A percentile compares a stretch with the other conserved stretches of the same genome.
Conservation (phyloP, 2,888 invertebrate species). For the Sepiola atlantica region DNA sequence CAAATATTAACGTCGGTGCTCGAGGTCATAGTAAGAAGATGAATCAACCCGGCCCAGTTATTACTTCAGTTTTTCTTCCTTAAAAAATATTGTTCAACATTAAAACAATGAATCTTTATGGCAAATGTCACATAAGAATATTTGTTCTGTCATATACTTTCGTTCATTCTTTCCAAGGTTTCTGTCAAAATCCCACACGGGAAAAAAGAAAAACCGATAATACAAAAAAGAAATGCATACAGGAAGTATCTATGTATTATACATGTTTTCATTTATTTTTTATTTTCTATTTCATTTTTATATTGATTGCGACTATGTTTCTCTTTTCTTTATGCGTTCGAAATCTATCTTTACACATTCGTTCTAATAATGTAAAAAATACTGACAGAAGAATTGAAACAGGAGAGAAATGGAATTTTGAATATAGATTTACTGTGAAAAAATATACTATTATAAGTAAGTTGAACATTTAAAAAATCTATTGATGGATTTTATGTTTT, state of each 20-base stretch:
- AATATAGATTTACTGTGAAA: background rate
- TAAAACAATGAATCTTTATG: constrained; percentile 6
- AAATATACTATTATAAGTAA: background rate
- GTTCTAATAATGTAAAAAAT: background rate
- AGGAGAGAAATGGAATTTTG: background rate
- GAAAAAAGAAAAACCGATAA: background rate
- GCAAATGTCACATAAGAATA: background rate
- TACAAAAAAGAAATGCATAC: background rate
- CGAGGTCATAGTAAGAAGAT: background rate
- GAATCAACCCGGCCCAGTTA: background rate
- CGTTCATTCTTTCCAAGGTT: background rate
- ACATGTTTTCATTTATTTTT: background rate
- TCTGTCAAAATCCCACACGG: background rate
- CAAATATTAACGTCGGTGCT: background rate
- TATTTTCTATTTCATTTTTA: background rate
- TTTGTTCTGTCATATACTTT: background rate
- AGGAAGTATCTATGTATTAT: background rate
- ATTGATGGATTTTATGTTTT: background rate
- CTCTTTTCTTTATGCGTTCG: background rate
- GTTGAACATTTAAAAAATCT: background rate
- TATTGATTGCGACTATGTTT: background rate
- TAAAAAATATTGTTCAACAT: background rate
- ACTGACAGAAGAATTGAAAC: background rate
- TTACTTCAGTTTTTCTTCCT: background rate
- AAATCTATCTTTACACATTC: background rate